These are phyloP conservation scores for Glaucopsyche alexis DNA, from an alignment of 2,888 invertebrate genomes.

Conservation along the genomic window DNA sequence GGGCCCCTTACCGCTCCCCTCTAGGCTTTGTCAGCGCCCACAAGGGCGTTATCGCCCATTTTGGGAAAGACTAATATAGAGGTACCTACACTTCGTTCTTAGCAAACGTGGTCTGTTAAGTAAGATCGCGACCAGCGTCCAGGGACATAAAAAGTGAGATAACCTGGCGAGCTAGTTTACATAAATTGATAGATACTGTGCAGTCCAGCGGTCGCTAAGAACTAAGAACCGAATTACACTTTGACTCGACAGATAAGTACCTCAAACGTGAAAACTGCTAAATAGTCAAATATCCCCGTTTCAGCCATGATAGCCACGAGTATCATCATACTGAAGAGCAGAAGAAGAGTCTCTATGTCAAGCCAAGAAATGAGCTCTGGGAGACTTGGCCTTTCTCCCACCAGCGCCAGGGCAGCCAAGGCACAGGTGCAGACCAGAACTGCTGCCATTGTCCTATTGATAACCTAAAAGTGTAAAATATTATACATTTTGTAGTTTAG, in stretches of 20 bases:
- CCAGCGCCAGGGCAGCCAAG: constrained; percentile 86
- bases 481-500: too few relatives aligned
- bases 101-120: too few relatives aligned
- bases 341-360: constrained; percentile 88
- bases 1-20: too few relatives aligned
- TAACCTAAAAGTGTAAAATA: constrained; percentile 72
- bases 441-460: constrained; percentile 92
- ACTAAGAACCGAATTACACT: too few relatives aligned
- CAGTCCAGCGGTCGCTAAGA: constrained; percentile 35
- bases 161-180: too few relatives aligned
- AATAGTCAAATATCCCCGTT: constrained; percentile 91
- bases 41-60: too few relatives aligned
- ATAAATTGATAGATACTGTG: not conserved
- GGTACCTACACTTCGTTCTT: too few relatives aligned
- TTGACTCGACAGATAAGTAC: constrained; percentile 56
- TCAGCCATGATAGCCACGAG: constrained; percentile 81
- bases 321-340: constrained; percentile 86
- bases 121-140: too few relatives aligned
- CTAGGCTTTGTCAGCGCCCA: too few relatives aligned
- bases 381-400: constrained; percentile 88
- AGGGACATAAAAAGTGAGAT: too few relatives aligned
- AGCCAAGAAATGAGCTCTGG: constrained; percentile 91
- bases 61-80: too few relatives aligned
- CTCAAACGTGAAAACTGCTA: constrained; percentile 89
- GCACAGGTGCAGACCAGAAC: constrained; percentile 89